Base-by-base conservation (phyloP, 2,113 vertebrate genomes). In the human (Homo sapiens) region DNA sequence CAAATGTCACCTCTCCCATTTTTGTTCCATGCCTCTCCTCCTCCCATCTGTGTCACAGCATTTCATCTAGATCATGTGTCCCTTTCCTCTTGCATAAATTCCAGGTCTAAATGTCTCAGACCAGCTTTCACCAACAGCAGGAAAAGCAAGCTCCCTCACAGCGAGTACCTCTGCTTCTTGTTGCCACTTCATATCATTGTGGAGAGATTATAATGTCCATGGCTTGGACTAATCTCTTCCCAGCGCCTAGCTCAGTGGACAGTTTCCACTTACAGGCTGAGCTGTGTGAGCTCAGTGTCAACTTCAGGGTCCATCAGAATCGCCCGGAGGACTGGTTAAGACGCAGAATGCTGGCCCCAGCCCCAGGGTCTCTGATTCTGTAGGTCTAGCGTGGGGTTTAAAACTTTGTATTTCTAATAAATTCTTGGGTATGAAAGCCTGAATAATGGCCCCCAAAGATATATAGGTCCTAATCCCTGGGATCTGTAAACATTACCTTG, bases 351-450 rank as follows among this genome's bases (percentile, higher is more conserved):
- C 4, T 45, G 22, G 40, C 38, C n/a, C 45, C 22, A 32, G 9
- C 18, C 45, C 6, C 35, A 68, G 9, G 40, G 43, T n/a, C 80
- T 93, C 68, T 90, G 66, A 76, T 40, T 82, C 48, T 27, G 22
- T 43, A 43, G 10, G 2, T 50, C 27, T 89, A 6, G 22, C 16
- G 17, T 7, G 3, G 6, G 8, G 4, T 45, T 30, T 75, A 75
- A 78, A 30, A 79, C 81, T 61, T 80, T 35, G 40, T 16, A 89
- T 80, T 66, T 96, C 84, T 90, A 93, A 85, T 66, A 89, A 84
- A 22, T 68, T 57, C 17, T 32, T 13, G 25, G 27, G 35, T 38
- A 6, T 70, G 38, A 40, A 3, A n/a, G 76, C 12, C 75, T 95
- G 25, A 52, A 57, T 23, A 61, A 81, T 7, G 35, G 9, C 5